Evolutionary conservation across 2,888 invertebrate species (phyloP).

Genomic region (Calameuta filiformis): DNA sequence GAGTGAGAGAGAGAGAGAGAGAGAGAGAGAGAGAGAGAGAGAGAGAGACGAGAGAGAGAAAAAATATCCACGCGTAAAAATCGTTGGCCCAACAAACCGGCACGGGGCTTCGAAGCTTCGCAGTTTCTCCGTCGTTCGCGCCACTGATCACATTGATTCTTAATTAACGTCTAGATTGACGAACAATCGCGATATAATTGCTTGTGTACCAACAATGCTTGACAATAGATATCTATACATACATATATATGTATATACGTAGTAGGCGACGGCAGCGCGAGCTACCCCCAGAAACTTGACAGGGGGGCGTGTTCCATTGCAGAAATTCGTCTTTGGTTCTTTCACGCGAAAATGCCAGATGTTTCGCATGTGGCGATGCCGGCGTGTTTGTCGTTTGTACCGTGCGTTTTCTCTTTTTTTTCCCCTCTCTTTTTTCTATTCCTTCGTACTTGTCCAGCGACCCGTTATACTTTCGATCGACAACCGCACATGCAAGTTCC

Average conservation of each 20-base stretch:
- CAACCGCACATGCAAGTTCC: neutral
- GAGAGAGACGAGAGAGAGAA: neutral
- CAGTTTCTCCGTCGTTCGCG: constrained; percentile 33
- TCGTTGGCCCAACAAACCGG: neutral
- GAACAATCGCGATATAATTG: constrained; percentile 61
- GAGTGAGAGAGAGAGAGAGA: neutral
- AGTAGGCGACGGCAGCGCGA: neutral
- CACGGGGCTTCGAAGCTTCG: neutral
- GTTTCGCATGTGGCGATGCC: constrained; percentile 62
- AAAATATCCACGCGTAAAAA: neutral
- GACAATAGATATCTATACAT: constrained; percentile 50
- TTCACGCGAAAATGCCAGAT: constrained; percentile 65
- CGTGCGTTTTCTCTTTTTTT: constrained; percentile 22
- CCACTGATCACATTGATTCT: constrained; percentile 60
- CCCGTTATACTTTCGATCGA: neutral
- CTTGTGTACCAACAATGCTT: constrained; percentile 53
- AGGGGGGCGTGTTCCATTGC: constrained; percentile 63
- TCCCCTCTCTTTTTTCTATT: constrained; percentile 12
- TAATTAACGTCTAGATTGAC: constrained; percentile 59
- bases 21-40: neutral
- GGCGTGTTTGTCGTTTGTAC: constrained; percentile 35
- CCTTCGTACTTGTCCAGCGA: neutral
- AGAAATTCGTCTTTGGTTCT: constrained; percentile 63
- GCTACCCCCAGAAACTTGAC: constrained; percentile 54
- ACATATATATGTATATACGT: neutral